Base-by-base conservation (phyloP, 2,888 invertebrate genomes). In the Papilio elwesi region DNA sequence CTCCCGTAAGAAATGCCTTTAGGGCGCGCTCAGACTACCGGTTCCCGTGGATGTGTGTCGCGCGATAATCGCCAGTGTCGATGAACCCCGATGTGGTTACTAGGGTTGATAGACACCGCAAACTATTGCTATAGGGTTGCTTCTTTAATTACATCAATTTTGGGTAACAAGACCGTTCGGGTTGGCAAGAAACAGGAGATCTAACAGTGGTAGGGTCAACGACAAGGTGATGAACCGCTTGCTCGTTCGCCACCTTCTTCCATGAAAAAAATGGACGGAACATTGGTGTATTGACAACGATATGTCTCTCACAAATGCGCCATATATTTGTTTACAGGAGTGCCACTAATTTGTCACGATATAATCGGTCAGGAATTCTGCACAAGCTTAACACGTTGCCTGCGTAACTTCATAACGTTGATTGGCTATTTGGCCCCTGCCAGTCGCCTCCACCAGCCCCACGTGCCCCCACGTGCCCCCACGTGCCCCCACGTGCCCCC, bases 61-160 rank as follows among this genome's bases (percentile, higher is more conserved):
- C 68, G 52, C 59, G 68, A 74, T 70, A 65, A 68, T 67, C 72
- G 69, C 51, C 62, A 12, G 48, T 72, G 76, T 75, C 76, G 68
- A 74, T 76, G 73, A 77, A 74, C 77, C 59, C 16, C 16, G 36
- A 26, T 55, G 48, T 48, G 52, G 52, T 43, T 26, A 38, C 53
- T 62, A 51, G 71, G 66, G 66, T 36, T 67, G 71, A 7, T 11
- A 11, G 10, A 43, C 38, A 7, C 26, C 55, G 3, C 36, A 0
- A 43, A 43, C 43, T 43, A 57, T 36, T 57, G 36, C 13, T 38
- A 43, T 38, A 59, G 59, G 38, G 59, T 43, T 59, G 38, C 4
- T 38, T 43, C n/a, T 59, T 8, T 59, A n/a, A 59, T 52, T 52
- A 8, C 38, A 13, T 6, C 4, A 15, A 43, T n/a, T n/a, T n/a